These are phyloP conservation scores for Leptinotarsa defecta DNA, from an alignment of 1,140 invertebrate species.

Conservation along the genomic window DNA sequence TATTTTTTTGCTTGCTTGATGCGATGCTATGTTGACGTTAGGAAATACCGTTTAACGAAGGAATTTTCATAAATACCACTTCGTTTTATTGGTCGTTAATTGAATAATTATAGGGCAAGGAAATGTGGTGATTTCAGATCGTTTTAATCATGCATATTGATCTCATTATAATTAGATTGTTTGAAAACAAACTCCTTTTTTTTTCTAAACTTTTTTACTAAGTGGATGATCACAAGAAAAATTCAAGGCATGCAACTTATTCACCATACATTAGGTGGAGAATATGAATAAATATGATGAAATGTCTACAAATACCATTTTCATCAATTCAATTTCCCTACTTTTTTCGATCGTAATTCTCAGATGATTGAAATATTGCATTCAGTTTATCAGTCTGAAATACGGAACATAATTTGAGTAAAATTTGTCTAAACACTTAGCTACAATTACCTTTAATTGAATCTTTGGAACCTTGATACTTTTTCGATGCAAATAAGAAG, in stretches of 20 bases:
- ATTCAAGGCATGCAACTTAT: neutral
- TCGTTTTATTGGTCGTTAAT: neutral
- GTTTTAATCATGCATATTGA: neutral
- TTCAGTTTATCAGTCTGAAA: too few relatives aligned
- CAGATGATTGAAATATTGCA: too few relatives aligned
- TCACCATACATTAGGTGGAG: too few relatives aligned
- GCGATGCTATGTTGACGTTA: constrained; percentile 5
- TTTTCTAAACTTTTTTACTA: neutral
- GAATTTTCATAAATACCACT: neutral
- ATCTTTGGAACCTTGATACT: too few relatives aligned
- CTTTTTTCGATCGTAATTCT: too few relatives aligned
- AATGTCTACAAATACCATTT: too few relatives aligned
- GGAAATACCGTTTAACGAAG: neutral
- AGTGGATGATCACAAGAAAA: neutral
- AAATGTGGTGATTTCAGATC: neutral
- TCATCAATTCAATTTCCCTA: too few relatives aligned
- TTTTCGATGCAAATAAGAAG: too few relatives aligned
- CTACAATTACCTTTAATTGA: too few relatives aligned
- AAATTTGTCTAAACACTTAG: too few relatives aligned
- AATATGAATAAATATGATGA: too few relatives aligned
- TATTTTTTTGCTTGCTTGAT: constrained; percentile 14
- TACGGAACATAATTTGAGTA: too few relatives aligned
- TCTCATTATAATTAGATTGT: neutral
- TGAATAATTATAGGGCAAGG: neutral
- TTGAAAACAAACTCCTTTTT: neutral